Percentiles rank a stretch among this genome's conserved stretches.
Evolutionary conservation across 2,797 vertebrate genomes (phyloP).

Genomic region (Brachymystax lenok): DNA sequence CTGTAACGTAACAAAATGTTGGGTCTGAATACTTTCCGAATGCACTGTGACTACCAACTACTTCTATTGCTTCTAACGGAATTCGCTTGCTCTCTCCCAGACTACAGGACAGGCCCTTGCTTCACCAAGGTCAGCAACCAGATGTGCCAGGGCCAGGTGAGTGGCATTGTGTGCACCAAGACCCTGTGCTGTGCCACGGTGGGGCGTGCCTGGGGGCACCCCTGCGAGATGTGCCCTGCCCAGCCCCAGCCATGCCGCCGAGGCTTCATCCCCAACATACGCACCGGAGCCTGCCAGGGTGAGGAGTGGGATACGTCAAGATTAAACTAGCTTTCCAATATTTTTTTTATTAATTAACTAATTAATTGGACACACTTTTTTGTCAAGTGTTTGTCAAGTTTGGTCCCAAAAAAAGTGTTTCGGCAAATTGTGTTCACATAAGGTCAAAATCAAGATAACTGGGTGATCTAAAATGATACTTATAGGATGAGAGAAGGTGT

Average conservation of each 20-base stretch:
- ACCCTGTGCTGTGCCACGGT: conserved; percentile 78
- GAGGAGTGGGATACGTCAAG: conserved; percentile 17
- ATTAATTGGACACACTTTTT: too few species aligned
- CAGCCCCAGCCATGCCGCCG: conserved; percentile 76
- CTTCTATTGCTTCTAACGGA: neutral
- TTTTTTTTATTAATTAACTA: neutral
- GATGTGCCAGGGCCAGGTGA: conserved; percentile 78
- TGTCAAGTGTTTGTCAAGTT: neutral
- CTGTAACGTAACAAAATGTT: too few species aligned
- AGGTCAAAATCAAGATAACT: too few species aligned
- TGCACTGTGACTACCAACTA: neutral
- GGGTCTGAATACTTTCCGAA: too few species aligned
- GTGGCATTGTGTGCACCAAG: conserved; percentile 78
- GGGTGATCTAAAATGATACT: too few species aligned
- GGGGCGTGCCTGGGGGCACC: conserved; percentile 78
- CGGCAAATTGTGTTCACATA: too few species aligned
- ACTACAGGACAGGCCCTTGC: conserved; percentile 80
- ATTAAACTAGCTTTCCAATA: neutral
- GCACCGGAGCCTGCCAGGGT: conserved; percentile 80
- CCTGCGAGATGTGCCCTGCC: conserved; percentile 77
- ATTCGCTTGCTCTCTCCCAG: conserved; percentile 39
- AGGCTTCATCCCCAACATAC: conserved; percentile 77
- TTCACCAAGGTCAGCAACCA: conserved; percentile 75
- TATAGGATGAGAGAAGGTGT: too few species aligned
- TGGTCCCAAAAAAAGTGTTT: neutral